Evolutionary conservation across 2,797 vertebrate species (phyloP).

Genomic region (Pyrocephalus nanus): DNA sequence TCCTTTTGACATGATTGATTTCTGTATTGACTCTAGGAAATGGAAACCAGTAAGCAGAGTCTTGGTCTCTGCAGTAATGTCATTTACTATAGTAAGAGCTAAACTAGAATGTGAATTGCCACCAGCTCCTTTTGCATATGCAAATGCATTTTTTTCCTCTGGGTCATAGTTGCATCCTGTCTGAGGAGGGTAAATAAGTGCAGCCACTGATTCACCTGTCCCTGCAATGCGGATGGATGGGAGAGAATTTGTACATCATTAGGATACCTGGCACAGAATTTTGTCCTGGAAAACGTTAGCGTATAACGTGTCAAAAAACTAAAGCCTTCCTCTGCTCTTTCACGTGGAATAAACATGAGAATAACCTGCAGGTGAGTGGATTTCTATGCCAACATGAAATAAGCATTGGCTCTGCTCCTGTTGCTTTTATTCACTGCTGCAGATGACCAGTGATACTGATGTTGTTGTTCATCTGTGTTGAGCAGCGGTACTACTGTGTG

Average conservation of each 20-base stretch:
- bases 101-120: slow-evolving; percentile 49
- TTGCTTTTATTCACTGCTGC: background rate
- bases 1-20: slow-evolving; percentile 69
- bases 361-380: slow-evolving; percentile 35
- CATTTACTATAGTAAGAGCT: slow-evolving; percentile 55
- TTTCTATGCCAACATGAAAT: slow-evolving; percentile 4
- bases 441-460: slow-evolving; percentile 48
- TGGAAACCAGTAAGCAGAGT: slow-evolving; percentile 65
- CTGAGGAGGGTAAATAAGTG: slow-evolving; percentile 45
- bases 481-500: background rate
- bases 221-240: background rate
- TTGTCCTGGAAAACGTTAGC: background rate
- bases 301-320: background rate
- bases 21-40: slow-evolving; percentile 71
- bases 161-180: slow-evolving; percentile 17
- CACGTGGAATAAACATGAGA: slow-evolving; percentile 36
- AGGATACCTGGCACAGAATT: slow-evolving; percentile 30
- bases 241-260: slow-evolving; percentile 35
- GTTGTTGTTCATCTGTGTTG: slow-evolving; percentile 57
- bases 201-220: slow-evolving; percentile 43
- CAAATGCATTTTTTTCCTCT: slow-evolving; percentile 29
- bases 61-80: slow-evolving; percentile 40
- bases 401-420: slow-evolving; percentile 6
- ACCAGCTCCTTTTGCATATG: slow-evolving; percentile 44
- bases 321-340: background rate